phyloP scores from a whole-genome alignment of 2,888 invertebrate species.

The Rhyacophila evoluta region DNA sequence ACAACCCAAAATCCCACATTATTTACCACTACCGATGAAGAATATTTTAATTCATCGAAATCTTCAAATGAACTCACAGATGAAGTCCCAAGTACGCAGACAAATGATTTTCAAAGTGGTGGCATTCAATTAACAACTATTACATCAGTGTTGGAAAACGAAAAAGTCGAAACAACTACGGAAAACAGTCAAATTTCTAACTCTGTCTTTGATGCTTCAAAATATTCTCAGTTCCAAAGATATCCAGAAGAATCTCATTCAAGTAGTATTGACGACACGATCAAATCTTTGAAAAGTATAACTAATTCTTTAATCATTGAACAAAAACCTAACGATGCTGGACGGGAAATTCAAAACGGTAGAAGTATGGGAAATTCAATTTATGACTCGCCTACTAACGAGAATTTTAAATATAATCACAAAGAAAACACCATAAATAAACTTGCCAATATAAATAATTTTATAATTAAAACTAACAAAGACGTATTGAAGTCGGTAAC shows the following conservation, averaged over 20 bases:
- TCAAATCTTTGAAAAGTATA: slow-evolving; percentile 31
- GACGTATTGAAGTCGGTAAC: not conserved
- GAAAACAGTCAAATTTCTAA: not conserved
- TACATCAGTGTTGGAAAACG: not conserved
- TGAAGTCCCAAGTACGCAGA: too few species aligned
- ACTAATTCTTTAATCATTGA: not conserved
- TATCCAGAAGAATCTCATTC: not conserved
- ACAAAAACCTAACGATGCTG: not conserved
- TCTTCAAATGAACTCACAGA: not conserved
- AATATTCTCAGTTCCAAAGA: not conserved
- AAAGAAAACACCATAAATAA: not conserved
- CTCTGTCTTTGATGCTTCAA: not conserved
- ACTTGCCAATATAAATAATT: not conserved
- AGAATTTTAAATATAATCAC: not conserved
- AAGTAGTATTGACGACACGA: not conserved
- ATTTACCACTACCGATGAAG: too few species aligned
- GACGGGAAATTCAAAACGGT: not conserved
- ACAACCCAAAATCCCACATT: not conserved
- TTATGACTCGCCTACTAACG: not conserved
- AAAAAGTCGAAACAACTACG: not conserved
- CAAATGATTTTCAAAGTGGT: not conserved
- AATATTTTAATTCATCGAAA: not conserved
- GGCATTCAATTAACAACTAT: not conserved
- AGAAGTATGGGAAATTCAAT: not conserved
- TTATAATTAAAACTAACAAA: not conserved